phyloP scores from a whole-genome alignment of 2,888 invertebrate genomes.

The Choreutis nemorana region DNA sequence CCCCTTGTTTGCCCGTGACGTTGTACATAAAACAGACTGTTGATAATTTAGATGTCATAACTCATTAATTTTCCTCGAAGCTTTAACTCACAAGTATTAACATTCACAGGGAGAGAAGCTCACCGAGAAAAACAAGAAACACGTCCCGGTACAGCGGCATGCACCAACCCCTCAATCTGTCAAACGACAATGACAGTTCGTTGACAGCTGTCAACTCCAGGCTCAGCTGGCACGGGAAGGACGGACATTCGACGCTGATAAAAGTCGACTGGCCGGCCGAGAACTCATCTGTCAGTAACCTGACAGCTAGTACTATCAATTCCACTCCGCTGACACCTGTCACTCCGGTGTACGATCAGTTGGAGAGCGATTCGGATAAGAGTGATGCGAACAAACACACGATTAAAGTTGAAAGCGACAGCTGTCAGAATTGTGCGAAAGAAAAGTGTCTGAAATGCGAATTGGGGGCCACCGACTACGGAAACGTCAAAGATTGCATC shows the following conservation, averaged over 20 bases:
- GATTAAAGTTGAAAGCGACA: slow-evolving; percentile 34
- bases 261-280: slow-evolving; percentile 55
- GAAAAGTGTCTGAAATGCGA: slow-evolving; percentile 54
- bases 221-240: slow-evolving; percentile 56
- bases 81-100: too few species aligned
- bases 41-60: too few species aligned
- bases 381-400: slow-evolving; percentile 46
- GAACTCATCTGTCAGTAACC: slow-evolving; percentile 30
- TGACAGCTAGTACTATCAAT: slow-evolving; percentile 37
- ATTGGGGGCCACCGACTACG: slow-evolving; percentile 42
- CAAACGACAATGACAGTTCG: slow-evolving; percentile 19
- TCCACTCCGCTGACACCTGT: slow-evolving; percentile 41
- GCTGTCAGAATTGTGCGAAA: slow-evolving; percentile 35
- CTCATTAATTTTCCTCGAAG: too few species aligned
- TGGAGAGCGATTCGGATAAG: slow-evolving; percentile 52
- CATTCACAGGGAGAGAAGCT: slow-evolving; percentile 50
- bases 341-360: slow-evolving; percentile 44
- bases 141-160: slow-evolving; percentile 40
- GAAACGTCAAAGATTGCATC: slow-evolving; percentile 22
- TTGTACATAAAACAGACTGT: too few species aligned
- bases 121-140: slow-evolving; percentile 46
- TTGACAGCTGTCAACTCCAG: slow-evolving; percentile 24
- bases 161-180: slow-evolving; percentile 23
- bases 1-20: too few species aligned
- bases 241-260: slow-evolving; percentile 51